Conservation (phyloP, 2,888 invertebrate species). For the Amblyteles armatorius region DNA sequence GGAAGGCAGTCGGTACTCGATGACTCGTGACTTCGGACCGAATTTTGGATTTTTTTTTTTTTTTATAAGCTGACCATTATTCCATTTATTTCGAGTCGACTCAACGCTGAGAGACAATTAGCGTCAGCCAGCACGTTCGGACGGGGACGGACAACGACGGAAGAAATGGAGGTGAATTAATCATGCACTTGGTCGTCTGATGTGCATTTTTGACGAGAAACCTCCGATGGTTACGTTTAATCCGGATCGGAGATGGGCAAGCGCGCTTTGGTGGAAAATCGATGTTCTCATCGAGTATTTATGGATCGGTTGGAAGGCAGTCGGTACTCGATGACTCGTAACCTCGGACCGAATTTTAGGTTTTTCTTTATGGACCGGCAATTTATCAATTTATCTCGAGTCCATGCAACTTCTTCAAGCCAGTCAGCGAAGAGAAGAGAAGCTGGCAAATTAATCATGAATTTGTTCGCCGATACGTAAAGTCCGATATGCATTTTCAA, state of each 20-base stretch:
- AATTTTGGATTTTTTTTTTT: background rate
- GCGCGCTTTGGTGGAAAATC: background rate
- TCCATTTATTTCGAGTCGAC: too few relatives aligned
- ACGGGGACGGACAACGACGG: conserved; percentile 38
- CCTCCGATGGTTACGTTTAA: background rate
- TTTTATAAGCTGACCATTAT: background rate
- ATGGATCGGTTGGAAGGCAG: background rate
- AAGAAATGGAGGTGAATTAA: conserved; percentile 72
- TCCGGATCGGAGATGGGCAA: conserved; percentile 1
- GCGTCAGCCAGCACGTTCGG: too few relatives aligned
- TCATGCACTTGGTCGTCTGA: conserved; percentile 61
- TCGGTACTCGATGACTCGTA: too few relatives aligned
- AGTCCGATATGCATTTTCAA: conserved; percentile 42
- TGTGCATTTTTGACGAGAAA: conserved; percentile 33
- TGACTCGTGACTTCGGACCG: too few relatives aligned
- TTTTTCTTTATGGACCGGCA: too few relatives aligned
- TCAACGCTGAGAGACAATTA: too few relatives aligned
- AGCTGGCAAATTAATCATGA: conserved; percentile 72
- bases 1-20: too few relatives aligned
- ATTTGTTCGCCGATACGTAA: conserved; percentile 55
- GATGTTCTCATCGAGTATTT: background rate
- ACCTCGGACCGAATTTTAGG: too few relatives aligned
- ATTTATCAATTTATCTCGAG: too few relatives aligned
- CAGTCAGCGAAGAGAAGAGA: conserved; percentile 58
- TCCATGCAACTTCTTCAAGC: too few relatives aligned